Conservation (phyloP, 37 sponge, comb jelly and placozoan species). For the Theonella swinhoei region DNA sequence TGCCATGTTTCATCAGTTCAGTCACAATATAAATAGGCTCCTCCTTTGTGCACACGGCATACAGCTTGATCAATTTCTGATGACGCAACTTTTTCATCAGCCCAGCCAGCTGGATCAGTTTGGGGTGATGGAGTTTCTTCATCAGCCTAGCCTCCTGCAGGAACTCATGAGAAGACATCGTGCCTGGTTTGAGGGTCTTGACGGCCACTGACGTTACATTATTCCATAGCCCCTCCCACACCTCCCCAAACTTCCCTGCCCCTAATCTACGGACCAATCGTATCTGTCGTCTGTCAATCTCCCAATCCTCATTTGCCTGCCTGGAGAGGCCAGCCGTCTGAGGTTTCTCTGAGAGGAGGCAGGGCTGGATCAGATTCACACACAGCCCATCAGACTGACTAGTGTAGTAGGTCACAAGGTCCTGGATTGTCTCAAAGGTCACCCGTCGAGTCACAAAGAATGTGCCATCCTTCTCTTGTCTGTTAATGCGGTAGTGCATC, state of each 20-base stretch:
- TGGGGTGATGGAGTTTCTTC: slow-evolving; percentile 96
- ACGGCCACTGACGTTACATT: too few species aligned
- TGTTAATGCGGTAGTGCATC: slow-evolving; percentile 85
- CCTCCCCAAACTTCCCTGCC: too few species aligned
- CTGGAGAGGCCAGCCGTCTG: slow-evolving; percentile 93
- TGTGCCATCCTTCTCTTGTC: slow-evolving; percentile 78
- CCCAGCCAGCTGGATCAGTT: slow-evolving; percentile 96
- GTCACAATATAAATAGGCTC: slow-evolving; percentile 97
- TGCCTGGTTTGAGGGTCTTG: too few species aligned
- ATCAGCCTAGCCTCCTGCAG: slow-evolving; percentile 93
- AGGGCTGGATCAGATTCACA: slow-evolving; percentile 65
- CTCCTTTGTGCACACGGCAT: too few species aligned
- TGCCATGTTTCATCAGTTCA: slow-evolving; percentile 94
- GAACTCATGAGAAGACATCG: slow-evolving; percentile 93
- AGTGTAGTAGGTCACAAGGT: slow-evolving; percentile 80
- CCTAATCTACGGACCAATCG: too few species aligned
- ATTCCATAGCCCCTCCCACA: too few species aligned
- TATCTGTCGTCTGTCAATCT: too few species aligned
- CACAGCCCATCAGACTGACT: slow-evolving; percentile 88
- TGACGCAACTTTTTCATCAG: slow-evolving; percentile 91
- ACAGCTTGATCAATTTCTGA: too few species aligned
- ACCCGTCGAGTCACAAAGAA: slow-evolving; percentile 88
- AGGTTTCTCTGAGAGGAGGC: slow-evolving; percentile 82
- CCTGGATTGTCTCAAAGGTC: slow-evolving; percentile 73
- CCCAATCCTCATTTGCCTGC: too few species aligned